Evolutionary conservation across 2,888 invertebrate genomes (phyloP), one percentile per base, ranked within the genome.

Genomic region (Eudasyphora cyanicolor): DNA sequence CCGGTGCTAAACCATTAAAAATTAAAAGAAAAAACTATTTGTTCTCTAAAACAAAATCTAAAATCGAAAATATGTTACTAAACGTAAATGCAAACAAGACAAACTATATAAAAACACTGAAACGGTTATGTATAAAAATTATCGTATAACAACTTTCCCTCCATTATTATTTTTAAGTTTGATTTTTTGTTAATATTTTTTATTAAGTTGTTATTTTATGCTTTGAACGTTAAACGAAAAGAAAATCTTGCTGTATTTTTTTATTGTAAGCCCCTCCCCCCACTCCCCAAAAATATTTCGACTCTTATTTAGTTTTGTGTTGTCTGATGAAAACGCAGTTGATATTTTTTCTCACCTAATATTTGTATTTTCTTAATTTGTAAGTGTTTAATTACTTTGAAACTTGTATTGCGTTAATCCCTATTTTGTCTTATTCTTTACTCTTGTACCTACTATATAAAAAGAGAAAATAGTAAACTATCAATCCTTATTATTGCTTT

Each of bases 1-100:
- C 89, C 87, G 91, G 91, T 91, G 91, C 91, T 91, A 91, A 88
- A 89, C 89, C 89, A 89, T 85, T 86, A 84, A 86, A 86, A 84
- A 86, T 80, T 84, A 42, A 60, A 76, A 85, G 86, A 80, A 19
- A n/a, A n/a, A n/a, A n/a, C n/a, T n/a, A 45, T 85, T 87, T 85
- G 17, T 29, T 88, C 87, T 87, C 74, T 38, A 70, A 73, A 81
- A 82, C 78, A 85, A 86, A 51, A 69, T 21, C 8, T 12, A 51
- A 49, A 77, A 67, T 62, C 42, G 27, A 75, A 79, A 76, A 71
- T n/a, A 82, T 79, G 79, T 84, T 82, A 84, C 79, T 84, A 84
- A 77, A 7, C 60, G n/a, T 70, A 70, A 82, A 78, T 62, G 32
- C 38, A 49, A 77, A 82, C 5, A 29, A 54, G n/a, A 77, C 49